phyloP scores from a whole-genome alignment of 1,140 invertebrate species.

The Hyles euphorbiae region DNA sequence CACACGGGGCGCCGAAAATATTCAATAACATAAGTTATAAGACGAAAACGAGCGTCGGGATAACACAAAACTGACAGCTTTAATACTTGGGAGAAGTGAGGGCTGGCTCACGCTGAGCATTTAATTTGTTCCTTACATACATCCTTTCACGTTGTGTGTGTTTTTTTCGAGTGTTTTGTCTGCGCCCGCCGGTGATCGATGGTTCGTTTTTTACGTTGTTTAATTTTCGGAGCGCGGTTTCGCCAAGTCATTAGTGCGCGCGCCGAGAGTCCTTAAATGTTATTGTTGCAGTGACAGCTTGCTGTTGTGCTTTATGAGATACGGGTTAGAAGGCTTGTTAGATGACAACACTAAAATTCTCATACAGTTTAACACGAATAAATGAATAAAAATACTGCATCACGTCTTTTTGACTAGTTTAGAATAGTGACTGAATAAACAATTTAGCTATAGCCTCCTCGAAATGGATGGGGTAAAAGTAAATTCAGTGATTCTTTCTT shows the following conservation, averaged over 20 bases:
- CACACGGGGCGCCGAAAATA: slow-evolving; percentile 41
- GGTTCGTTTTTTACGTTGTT: slow-evolving; percentile 69
- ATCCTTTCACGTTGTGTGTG: slow-evolving; percentile 52
- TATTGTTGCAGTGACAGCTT: slow-evolving; percentile 40
- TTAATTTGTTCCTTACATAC: slow-evolving; percentile 73
- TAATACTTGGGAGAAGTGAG: slow-evolving; percentile 62
- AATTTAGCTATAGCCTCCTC: no score
- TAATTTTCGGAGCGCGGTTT: slow-evolving; percentile 65
- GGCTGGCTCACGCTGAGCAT: slow-evolving; percentile 66
- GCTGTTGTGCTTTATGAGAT: slow-evolving; percentile 9
- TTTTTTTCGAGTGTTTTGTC: slow-evolving; percentile 66
- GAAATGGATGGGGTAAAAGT: no score
- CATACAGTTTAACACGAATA: no score
- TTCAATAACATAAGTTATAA: slow-evolving; percentile 70
- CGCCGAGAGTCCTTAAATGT: slow-evolving; percentile 23
- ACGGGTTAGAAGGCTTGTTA: neutral
- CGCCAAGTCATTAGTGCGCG: slow-evolving; percentile 65
- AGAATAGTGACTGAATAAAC: no score
- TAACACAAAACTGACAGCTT: slow-evolving; percentile 72
- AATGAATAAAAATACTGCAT: no score
- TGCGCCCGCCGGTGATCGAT: slow-evolving; percentile 60
- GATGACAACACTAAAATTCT: neutral
- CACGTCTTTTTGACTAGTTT: no score
- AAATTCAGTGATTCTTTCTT: no score
- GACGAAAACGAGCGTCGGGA: slow-evolving; percentile 67